These are phyloP conservation scores for Phenganax stokvisi DNA, from an alignment of 92 coral and sea anemone genomes.

Conservation along the genomic window DNA sequence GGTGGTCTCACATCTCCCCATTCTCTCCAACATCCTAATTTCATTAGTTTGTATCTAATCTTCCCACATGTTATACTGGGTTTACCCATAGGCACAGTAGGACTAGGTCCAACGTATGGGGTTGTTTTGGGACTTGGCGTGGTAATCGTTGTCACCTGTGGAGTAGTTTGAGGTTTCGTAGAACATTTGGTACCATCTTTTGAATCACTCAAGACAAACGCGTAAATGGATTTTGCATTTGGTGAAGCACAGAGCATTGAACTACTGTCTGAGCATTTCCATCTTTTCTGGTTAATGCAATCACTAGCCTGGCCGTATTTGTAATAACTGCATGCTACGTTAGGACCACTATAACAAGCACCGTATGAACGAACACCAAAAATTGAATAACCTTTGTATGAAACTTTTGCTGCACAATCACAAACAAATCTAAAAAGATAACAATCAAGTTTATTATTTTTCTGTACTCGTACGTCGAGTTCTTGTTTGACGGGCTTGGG, in stretches of 20 bases:
- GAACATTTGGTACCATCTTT: conserved; percentile 3
- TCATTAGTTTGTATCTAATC: conserved; percentile 4
- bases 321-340: conserved; percentile 13
- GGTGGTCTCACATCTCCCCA: conserved; percentile 6
- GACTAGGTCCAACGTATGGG: conserved; percentile 5
- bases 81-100: not conserved
- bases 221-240: not conserved
- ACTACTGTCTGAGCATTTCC: conserved; percentile 32
- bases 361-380: conserved; percentile 56
- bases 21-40: conserved; percentile 39
- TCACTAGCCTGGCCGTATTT: conserved; percentile 8
- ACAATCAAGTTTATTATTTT: not conserved
- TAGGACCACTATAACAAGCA: conserved; percentile 48
- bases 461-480: not conserved
- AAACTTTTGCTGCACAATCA: conserved; percentile 48
- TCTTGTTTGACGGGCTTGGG: too few species aligned
- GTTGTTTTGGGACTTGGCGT: conserved; percentile 5
- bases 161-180: not conserved
- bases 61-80: conserved; percentile 16
- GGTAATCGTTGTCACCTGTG: not conserved
- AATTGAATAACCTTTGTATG: conserved; percentile 31
- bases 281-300: conserved; percentile 22
- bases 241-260: conserved; percentile 28
- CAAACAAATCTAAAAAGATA: conserved; percentile 45
- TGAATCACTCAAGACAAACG: conserved; percentile 10